Conservation (phyloP, 2,797 vertebrate species). For the Gymnodraco acuticeps region DNA sequence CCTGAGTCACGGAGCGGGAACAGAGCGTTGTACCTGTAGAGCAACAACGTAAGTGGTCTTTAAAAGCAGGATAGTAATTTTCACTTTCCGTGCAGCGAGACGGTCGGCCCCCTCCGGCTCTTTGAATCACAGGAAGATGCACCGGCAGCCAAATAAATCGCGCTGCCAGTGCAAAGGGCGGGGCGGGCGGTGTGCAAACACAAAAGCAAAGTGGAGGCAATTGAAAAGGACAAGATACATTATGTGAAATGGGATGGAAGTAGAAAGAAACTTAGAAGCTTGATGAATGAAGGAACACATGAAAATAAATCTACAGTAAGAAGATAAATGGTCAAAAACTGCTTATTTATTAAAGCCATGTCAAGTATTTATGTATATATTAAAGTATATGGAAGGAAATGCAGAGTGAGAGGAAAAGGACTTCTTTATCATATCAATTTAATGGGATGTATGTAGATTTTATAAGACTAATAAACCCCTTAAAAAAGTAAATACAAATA, state of each 20-base stretch:
- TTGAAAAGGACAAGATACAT: conserved; percentile 19
- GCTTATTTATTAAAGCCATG: not conserved
- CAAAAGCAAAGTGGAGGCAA: conserved; percentile 6
- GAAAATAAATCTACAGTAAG: not conserved
- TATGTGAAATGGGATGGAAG: not conserved
- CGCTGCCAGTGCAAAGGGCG: conserved; percentile 5
- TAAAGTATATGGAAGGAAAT: not conserved
- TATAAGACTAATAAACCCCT: not conserved
- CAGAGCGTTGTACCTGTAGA: conserved; percentile 59
- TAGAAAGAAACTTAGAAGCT: not conserved
- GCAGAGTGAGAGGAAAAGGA: not conserved
- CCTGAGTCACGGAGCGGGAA: conserved; percentile 68
- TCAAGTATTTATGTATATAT: not conserved
- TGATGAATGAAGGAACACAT: not conserved
- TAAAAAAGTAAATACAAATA: not conserved
- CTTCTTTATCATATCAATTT: not conserved
- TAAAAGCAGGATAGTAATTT: conserved; percentile 66
- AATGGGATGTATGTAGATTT: not conserved
- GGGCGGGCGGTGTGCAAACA: not conserved
- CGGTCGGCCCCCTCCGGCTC: conserved; percentile 34
- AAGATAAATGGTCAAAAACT: not conserved
- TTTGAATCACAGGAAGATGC: conserved; percentile 66
- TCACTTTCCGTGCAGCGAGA: conserved; percentile 70
- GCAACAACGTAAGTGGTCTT: conserved; percentile 63
- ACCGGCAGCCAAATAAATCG: conserved; percentile 40